A percentile compares a stretch with the other conserved stretches of the same genome.
phyloP scores from a whole-genome alignment of 1,140 invertebrate species.

The Pachypeltis micranthus region DNA sequence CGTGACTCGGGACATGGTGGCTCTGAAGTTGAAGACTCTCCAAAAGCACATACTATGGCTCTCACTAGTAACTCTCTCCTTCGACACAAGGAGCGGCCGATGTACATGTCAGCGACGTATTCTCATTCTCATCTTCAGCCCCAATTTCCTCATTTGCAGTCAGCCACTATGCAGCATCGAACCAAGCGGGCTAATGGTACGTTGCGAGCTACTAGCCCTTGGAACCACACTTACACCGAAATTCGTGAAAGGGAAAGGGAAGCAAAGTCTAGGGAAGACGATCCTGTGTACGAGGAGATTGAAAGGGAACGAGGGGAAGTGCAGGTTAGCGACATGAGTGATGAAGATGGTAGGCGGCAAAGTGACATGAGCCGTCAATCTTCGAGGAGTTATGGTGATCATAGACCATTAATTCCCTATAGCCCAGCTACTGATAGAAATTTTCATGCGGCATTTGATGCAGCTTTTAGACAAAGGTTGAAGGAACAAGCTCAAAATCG shows the following conservation, averaged over 20 bases:
- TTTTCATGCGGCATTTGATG: slow-evolving; percentile 27
- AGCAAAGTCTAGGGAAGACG: slow-evolving; percentile 48
- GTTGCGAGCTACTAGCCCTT: slow-evolving; percentile 32
- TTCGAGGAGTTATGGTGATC: slow-evolving; percentile 66
- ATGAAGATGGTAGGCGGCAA: slow-evolving; percentile 62
- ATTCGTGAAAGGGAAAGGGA: slow-evolving; percentile 41
- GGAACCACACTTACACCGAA: slow-evolving; percentile 49
- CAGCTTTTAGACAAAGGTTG: slow-evolving; percentile 39
- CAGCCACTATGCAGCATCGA: slow-evolving; percentile 32
- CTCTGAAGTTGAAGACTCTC: slow-evolving; percentile 51
- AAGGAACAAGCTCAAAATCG: slow-evolving; percentile 41
- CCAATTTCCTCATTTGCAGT: slow-evolving; percentile 16
- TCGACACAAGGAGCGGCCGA: slow-evolving; percentile 15
- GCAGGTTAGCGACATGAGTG: slow-evolving; percentile 63
- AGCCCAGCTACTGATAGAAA: slow-evolving; percentile 39
- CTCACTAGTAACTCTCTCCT: slow-evolving; percentile 25
- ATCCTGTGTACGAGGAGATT: slow-evolving; percentile 72
- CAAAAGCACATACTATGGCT: slow-evolving; percentile 42
- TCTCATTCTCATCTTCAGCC: slow-evolving; percentile 21
- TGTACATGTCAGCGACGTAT: slow-evolving; percentile 24
- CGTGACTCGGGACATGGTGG: slow-evolving; percentile 49
- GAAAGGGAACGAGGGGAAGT: slow-evolving; percentile 51
- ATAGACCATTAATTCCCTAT: slow-evolving; percentile 59
- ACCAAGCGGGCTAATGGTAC: slow-evolving; percentile 31
- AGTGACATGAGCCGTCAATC: slow-evolving; percentile 63